These are phyloP conservation scores for Pseudolaguvia tuberculata DNA, from an alignment of 2,113 vertebrate genomes.

Conservation along the genomic window DNA sequence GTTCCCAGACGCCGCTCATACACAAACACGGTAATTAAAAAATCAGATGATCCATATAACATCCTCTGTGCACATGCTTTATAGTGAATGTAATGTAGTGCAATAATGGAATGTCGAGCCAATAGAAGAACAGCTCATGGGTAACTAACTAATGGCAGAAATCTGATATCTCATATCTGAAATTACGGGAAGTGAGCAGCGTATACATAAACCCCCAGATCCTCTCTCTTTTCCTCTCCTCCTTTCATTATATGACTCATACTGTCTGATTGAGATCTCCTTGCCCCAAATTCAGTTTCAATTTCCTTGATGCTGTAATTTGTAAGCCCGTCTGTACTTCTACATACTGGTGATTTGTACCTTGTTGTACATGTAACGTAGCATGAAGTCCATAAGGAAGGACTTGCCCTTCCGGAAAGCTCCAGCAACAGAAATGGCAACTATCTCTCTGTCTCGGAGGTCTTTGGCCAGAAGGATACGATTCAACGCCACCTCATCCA, in stretches of 20 bases:
- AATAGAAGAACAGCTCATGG: conserved; percentile 3
- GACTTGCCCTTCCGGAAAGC: conserved; percentile 98
- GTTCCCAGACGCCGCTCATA: neutral
- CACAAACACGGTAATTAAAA: neutral
- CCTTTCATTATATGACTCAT: neutral
- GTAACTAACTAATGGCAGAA: conserved; percentile 4
- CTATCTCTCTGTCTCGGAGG: conserved; percentile 88
- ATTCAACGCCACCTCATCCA: conserved; percentile 87
- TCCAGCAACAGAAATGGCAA: conserved; percentile 92
- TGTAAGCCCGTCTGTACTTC: neutral
- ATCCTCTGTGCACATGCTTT: neutral
- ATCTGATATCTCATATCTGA: conserved; percentile 24
- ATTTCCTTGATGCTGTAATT: neutral
- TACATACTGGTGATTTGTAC: conserved; percentile 59
- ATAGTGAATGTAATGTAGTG: neutral
- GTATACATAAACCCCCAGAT: neutral
- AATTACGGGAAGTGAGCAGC: conserved; percentile 17
- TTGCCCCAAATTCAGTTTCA: neutral
- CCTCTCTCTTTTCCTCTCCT: too few species aligned
- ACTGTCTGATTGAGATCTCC: neutral
- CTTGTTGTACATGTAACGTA: conserved; percentile 96
- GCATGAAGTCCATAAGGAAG: conserved; percentile 99
- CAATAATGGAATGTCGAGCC: neutral
- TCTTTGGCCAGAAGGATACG: conserved; percentile 88
- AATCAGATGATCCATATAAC: neutral